Conservation (phyloP, 2,888 invertebrate species). For the Antheraea assamensis region DNA sequence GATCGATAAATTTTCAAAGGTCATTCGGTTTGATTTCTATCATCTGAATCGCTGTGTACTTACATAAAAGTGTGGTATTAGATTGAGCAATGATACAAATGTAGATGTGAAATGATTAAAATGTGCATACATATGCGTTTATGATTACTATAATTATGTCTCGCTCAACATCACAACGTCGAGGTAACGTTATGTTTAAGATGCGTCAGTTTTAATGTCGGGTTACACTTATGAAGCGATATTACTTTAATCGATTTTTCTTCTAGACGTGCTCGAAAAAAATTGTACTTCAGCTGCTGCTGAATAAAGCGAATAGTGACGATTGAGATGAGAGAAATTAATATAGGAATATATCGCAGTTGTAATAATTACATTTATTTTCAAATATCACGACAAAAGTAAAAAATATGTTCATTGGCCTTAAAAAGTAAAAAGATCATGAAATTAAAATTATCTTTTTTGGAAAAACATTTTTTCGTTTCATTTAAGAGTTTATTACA, state of each 20-base stretch:
- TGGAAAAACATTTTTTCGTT: no score
- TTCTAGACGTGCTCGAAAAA: background rate
- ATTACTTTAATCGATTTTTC: background rate
- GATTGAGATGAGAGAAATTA: background rate
- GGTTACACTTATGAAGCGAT: conserved; percentile 1
- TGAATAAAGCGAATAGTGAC: background rate
- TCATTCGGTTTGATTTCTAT: background rate
- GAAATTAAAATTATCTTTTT: no score
- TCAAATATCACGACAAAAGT: background rate
- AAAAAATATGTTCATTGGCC: background rate
- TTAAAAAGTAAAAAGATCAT: no score
- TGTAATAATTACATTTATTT: background rate
- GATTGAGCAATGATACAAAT: conserved; percentile 5
- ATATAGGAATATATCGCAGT: background rate
- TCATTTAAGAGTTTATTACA: no score
- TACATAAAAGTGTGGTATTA: conserved; percentile 5
- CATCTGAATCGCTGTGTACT: background rate
- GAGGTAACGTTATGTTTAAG: conserved; percentile 9
- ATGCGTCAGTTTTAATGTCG: conserved; percentile 15
- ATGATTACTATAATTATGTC: conserved; percentile 12
- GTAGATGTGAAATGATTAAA: conserved; percentile 13
- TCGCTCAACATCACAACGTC: conserved; percentile 2
- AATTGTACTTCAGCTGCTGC: background rate
- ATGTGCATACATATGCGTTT: conserved; percentile 11
- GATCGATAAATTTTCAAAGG: background rate